Base-by-base conservation (phyloP, 2,888 invertebrate genomes). In the Notocelia uddmanniana region DNA sequence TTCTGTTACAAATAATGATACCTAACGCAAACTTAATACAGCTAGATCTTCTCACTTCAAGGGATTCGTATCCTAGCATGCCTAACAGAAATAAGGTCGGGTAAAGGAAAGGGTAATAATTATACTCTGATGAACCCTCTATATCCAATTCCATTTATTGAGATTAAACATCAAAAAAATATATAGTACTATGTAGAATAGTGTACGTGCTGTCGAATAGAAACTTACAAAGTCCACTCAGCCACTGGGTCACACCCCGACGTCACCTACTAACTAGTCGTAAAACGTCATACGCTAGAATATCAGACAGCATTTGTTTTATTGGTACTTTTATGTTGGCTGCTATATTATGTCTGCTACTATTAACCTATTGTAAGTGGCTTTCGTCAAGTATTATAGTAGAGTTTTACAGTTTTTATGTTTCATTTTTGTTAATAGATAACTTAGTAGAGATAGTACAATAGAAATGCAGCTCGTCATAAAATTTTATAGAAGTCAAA, bases 261-360 rank as follows among this genome's bases (percentile, higher is more conserved):
- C 67, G 67, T 57, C 57, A 57, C 26, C 13, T 34, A 58, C 18
- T 45, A 31, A 67, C 45, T 31, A 67, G 41, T 57, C 57, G 54
- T 34, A 57, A 58, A 34, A 18, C 26, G 66, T 48, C 62, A 62
- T 48, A 66, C 67, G 67, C 57, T 45, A 68, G n/a, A 34, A 45
- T 60, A 48, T 48, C 23, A 48, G 60, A 48, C 60, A 26, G 60
- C 60, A 60, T 48, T 60, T 60, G 45, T 60, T 60, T 60, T 60
- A 60, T 60, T 26, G 60, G 18, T 21, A 18, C 45, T 60, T 60
- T 60, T 41, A n/a, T 23, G 21, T 19, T 21, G 15, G n/a, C 45
- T 9, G 37, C 60, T 23, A 45, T 23, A 45, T 60, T 26, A 45
- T 60, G 21, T 60, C 41, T 55, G 23, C 23, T 23, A 54, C 54